Evolutionary conservation across 2,888 invertebrate genomes (phyloP).

Genomic region (Morpho achilles): DNA sequence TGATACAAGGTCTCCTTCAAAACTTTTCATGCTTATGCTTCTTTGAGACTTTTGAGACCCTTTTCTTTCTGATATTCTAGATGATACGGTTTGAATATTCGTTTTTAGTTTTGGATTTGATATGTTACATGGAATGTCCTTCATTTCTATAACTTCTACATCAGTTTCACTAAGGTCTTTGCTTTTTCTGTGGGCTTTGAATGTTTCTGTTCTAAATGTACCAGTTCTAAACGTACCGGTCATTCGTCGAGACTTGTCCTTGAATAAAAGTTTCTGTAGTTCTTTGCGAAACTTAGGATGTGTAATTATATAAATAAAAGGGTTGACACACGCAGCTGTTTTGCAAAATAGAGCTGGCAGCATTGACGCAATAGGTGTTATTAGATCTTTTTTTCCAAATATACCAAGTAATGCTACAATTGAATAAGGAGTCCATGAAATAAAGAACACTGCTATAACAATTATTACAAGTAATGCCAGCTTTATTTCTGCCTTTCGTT

Average conservation of each 20-base stretch:
- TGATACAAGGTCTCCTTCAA: slow-evolving; percentile 54
- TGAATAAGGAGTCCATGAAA: slow-evolving; percentile 91
- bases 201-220: slow-evolving; percentile 47
- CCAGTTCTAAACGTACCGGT: slow-evolving; percentile 59
- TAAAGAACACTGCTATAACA: slow-evolving; percentile 86
- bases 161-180: slow-evolving; percentile 69
- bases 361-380: slow-evolving; percentile 86
- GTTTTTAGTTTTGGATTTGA: slow-evolving; percentile 33
- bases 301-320: slow-evolving; percentile 88
- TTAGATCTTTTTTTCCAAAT: slow-evolving; percentile 79
- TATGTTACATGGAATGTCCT: slow-evolving; percentile 60
- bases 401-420: slow-evolving; percentile 86
- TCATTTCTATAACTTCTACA: slow-evolving; percentile 77
- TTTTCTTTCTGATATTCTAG: slow-evolving; percentile 50
- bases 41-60: slow-evolving; percentile 50
- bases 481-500: slow-evolving; percentile 85
- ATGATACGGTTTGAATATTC: slow-evolving; percentile 52
- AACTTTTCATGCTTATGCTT: slow-evolving; percentile 61
- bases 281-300: slow-evolving; percentile 88
- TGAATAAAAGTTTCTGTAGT: slow-evolving; percentile 63
- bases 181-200: slow-evolving; percentile 54
- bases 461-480: slow-evolving; percentile 83
- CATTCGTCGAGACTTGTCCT: slow-evolving; percentile 59
- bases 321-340: slow-evolving; percentile 89
- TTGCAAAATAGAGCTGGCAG: slow-evolving; percentile 90